Percentiles rank a stretch among this genome's conserved stretches.
These are phyloP conservation scores for Leptura quadrifasciata DNA, from an alignment of 2,888 invertebrate genomes.

Conservation along the genomic window DNA sequence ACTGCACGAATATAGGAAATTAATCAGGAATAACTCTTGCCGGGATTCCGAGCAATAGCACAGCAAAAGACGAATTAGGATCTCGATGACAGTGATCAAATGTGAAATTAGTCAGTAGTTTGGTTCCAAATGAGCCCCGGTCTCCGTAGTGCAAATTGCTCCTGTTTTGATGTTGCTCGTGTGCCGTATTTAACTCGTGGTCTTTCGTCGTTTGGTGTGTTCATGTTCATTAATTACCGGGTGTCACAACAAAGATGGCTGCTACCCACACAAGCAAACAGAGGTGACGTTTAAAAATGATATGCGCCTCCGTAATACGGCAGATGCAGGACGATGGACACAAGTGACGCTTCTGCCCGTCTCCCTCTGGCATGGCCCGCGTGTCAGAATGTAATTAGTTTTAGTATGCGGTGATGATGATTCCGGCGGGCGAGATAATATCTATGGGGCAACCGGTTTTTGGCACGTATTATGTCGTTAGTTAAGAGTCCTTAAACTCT, in stretches of 20 bases:
- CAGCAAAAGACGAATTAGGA: constrained; percentile 20
- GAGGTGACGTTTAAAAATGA: constrained; percentile 68
- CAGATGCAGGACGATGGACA: constrained; percentile 51
- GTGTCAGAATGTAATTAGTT: constrained; percentile 37
- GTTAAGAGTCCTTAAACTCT: neutral
- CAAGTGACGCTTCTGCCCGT: constrained; percentile 19
- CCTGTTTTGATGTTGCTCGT: constrained; percentile 10
- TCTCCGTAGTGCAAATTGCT: constrained; percentile 27
- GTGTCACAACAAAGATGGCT: constrained; percentile 67
- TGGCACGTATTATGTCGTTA: constrained; percentile 4
- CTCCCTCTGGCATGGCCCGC: constrained; percentile 5
- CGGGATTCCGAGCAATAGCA: constrained; percentile 15
- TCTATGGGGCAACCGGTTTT: constrained; percentile 5
- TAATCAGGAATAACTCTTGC: constrained; percentile 19
- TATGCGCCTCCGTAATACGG: constrained; percentile 57
- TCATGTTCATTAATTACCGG: constrained; percentile 66
- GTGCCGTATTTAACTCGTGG: constrained; percentile 31
- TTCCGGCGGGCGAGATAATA: constrained; percentile 20
- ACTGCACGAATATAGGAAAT: constrained; percentile 16
- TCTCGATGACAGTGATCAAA: constrained; percentile 18
- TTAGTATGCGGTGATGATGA: constrained; percentile 20
- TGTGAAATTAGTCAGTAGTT: constrained; percentile 28
- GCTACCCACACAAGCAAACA: constrained; percentile 59
- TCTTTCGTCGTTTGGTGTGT: constrained; percentile 40
- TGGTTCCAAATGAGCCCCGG: constrained; percentile 16